phyloP scores from a whole-genome alignment of 2,797 vertebrate species.

The Mus minutoides region DNA sequence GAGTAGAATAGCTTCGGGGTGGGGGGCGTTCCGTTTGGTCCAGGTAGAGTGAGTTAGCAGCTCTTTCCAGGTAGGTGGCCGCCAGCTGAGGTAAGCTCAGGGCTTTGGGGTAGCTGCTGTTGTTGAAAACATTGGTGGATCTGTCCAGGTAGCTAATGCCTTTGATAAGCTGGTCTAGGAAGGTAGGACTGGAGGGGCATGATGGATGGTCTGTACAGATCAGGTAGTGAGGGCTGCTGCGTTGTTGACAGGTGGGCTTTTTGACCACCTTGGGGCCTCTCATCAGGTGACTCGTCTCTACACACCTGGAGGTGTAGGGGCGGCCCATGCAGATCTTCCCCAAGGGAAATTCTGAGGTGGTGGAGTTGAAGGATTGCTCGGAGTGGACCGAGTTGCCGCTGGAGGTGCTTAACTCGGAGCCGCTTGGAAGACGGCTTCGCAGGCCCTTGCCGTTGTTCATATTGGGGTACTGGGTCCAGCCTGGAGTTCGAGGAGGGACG shows the following conservation, averaged over 20 bases:
- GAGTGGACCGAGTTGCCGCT: background rate
- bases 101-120: background rate
- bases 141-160: conserved; percentile 75
- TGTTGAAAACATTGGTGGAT: conserved; percentile 42
- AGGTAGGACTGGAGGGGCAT: background rate
- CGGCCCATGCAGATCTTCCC: conserved; percentile 39
- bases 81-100: conserved; percentile 61
- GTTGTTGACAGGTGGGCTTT: background rate
- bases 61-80: conserved; percentile 53
- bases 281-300: background rate
- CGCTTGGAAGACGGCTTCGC: fast-evolving
- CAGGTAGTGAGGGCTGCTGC: background rate
- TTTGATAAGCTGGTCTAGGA: conserved; percentile 79
- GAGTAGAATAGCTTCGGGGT: background rate
- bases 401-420: background rate
- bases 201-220: conserved; percentile 52
- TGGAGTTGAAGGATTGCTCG: fast-evolving
- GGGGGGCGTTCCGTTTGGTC: background rate
- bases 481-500: background rate
- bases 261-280: background rate
- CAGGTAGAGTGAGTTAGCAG: conserved; percentile 34
- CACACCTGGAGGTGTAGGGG: conserved; percentile 50
- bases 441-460: background rate
- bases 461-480: background rate
- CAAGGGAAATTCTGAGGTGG: background rate